These are phyloP conservation scores for Nyctalus aviator DNA, from an alignment of 2,797 vertebrate species.

Conservation along the genomic window DNA sequence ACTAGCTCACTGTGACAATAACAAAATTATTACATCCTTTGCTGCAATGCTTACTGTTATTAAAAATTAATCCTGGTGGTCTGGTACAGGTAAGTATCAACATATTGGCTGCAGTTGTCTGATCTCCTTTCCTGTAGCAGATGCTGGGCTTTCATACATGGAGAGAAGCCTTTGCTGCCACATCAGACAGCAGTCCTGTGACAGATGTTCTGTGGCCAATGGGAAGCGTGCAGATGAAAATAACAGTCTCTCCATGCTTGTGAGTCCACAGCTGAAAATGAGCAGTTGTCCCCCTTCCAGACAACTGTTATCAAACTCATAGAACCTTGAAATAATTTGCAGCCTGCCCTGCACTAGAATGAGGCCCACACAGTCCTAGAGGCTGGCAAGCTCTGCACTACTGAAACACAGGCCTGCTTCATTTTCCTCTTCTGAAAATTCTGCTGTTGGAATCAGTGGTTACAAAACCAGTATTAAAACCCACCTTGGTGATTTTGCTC, in stretches of 20 bases:
- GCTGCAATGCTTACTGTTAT: not conserved
- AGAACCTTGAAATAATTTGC: slow-evolving; percentile 57
- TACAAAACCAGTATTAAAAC: not conserved
- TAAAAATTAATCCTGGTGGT: not conserved
- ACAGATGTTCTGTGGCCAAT: slow-evolving; percentile 59
- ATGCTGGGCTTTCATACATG: not conserved
- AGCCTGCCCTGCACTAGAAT: not conserved
- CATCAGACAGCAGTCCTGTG: slow-evolving; percentile 56
- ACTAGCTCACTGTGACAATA: not conserved
- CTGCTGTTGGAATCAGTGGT: not conserved
- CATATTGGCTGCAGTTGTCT: not conserved
- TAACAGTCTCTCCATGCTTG: slow-evolving; percentile 57
- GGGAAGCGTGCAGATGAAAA: slow-evolving; percentile 73
- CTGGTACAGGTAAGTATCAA: not conserved
- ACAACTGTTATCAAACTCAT: slow-evolving; percentile 59
- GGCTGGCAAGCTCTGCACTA: not conserved
- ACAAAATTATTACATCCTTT: not conserved
- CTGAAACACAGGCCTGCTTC: not conserved
- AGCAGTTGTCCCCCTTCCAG: slow-evolving; percentile 56
- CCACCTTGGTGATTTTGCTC: not conserved
- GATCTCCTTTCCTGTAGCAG: not conserved
- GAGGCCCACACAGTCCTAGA: not conserved
- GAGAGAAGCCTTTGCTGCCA: slow-evolving; percentile 6
- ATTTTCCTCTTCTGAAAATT: slow-evolving; percentile 18
- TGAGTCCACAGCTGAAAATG: slow-evolving; percentile 67